A percentile compares a stretch with the other conserved stretches of the same genome.
These are phyloP conservation scores for Arctocebus calabarensis DNA, from an alignment of 2,797 vertebrate genomes.

Conservation along the genomic window DNA sequence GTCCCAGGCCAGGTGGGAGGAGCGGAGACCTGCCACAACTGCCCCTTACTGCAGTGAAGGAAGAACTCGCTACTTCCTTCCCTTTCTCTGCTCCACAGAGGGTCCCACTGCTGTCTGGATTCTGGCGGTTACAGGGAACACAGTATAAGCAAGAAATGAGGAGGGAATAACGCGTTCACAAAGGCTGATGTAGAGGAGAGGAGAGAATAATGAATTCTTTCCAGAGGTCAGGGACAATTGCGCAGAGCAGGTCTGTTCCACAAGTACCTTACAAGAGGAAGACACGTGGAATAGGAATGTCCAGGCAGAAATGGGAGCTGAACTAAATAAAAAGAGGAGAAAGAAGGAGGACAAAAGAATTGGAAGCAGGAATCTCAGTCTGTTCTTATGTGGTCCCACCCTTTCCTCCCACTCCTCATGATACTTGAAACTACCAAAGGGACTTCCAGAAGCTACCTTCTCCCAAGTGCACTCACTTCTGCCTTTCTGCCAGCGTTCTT, in stretches of 20 bases:
- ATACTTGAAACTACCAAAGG: background rate
- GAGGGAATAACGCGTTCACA: background rate
- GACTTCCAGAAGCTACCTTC: background rate
- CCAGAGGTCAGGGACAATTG: background rate
- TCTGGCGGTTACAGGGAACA: background rate
- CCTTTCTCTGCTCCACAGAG: background rate
- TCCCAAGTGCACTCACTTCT: background rate
- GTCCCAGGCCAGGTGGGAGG: background rate
- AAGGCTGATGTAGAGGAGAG: background rate
- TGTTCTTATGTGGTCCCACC: background rate
- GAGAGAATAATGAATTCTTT: background rate
- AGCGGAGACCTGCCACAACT: background rate
- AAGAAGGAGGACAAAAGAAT: background rate
- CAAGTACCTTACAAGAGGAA: background rate
- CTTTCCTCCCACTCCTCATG: background rate
- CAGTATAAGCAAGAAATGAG: background rate
- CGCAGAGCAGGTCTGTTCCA: background rate
- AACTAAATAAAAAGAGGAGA: background rate
- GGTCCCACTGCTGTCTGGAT: background rate
- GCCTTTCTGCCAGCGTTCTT: background rate
- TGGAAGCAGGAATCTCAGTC: background rate
- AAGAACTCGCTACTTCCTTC: background rate
- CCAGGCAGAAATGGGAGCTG: background rate
- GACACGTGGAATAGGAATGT: background rate
- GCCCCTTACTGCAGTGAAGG: background rate